Evolutionary conservation across 2,888 invertebrate genomes (phyloP), one percentile per base, ranked within the genome.

Genomic region (Periphyllus acericola): DNA sequence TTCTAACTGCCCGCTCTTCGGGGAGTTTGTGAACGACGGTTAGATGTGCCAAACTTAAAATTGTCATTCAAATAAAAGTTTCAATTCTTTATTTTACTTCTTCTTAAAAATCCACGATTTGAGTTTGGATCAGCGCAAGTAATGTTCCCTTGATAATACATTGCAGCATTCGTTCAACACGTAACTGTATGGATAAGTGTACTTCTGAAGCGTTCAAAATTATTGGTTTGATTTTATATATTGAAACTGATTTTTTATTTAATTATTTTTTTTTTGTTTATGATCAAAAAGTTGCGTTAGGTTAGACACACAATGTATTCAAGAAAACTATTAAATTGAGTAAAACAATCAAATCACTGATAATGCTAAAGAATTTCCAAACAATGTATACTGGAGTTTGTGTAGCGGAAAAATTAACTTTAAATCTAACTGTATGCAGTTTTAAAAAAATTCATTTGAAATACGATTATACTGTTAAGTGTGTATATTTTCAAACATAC

Each of bases 21-120:
- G 46, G 66, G 32, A 71, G 25, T 25, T 46, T 46, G 81, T 46
- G 32, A 52, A 32, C 21, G 66, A 80, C 36, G 40, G 80, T 46
- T 46, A 46, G 11, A 46, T 46, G 14, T 14, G 19, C 71, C 9
- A 46, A 82, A 82, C 68, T 71, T 82, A 29, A 68, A 68, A 11
- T 66, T 40, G 46, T 71, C 46, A 82, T 32, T 82, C 46, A 71
- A 82, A 46, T 46, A 46, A 82, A 82, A 82, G 46, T 82, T 82
- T 80, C 36, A 40, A 60, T 80, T 66, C 36, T 80, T 46, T 71
- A 68, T 32, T 14, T 68, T 6, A 21, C 32, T 32, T 82, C 1
- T 71, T 68, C 71, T 46, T 36, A 66, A 81, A 81, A 71, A 82
- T 52, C 68, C 25, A 3, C 32, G 32, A 32, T 46, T 71, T 82